phyloP scores from a whole-genome alignment of 2,888 invertebrate species.

The Diabrotica balteata region DNA sequence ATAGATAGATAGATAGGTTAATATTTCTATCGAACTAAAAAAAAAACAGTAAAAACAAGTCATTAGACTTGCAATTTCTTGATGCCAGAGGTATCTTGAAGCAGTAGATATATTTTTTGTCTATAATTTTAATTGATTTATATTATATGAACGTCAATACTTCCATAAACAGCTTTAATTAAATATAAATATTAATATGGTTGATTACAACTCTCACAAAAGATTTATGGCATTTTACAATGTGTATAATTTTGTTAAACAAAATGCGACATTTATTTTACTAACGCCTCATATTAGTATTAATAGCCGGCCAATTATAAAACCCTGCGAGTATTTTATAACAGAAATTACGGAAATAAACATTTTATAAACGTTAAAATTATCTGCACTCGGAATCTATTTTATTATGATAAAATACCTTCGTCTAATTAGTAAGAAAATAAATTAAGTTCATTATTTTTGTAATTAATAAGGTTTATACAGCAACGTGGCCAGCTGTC shows the following conservation, averaged over 20 bases:
- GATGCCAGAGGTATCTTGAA: no score
- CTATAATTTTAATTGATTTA: no score
- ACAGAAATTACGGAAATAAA: constrained; percentile 34
- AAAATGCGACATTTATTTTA: constrained; percentile 12
- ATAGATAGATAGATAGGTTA: no score
- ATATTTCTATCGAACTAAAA: no score
- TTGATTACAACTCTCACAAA: background rate
- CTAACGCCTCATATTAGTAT: constrained; percentile 8
- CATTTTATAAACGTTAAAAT: constrained; percentile 37
- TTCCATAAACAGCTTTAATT: no score
- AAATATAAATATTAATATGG: no score
- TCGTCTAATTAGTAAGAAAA: constrained; percentile 43
- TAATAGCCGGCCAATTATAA: constrained; percentile 29
- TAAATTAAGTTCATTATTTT: constrained; percentile 42
- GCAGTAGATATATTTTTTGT: no score
- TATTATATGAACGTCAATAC: no score
- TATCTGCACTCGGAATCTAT: constrained; percentile 39
- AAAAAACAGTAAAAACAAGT: no score
- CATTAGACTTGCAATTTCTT: no score
- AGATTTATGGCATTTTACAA: background rate
- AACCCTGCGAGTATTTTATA: constrained; percentile 26
- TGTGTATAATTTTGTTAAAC: background rate
- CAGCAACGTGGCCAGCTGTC: constrained; percentile 37
- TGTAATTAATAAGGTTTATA: constrained; percentile 39
- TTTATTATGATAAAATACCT: constrained; percentile 37